Base-by-base conservation (phyloP, 2,888 invertebrate genomes). In the Lobophora halterata region DNA sequence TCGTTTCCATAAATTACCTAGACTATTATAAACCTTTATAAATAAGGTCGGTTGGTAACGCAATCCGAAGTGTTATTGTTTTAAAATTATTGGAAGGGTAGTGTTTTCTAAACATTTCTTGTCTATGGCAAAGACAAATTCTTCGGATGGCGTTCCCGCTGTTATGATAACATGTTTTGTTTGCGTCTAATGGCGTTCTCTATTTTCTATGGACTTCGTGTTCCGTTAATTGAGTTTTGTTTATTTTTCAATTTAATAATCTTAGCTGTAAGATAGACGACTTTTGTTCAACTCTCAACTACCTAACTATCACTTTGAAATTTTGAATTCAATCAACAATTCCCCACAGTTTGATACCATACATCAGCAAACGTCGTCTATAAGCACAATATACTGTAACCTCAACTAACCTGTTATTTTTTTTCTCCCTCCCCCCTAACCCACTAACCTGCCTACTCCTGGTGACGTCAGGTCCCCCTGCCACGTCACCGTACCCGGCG, bases 401-500 rank as follows among this genome's bases (percentile, higher is more conserved):
- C 32, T 36, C 9, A 36, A 83, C 83, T 86, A 86, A 87, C 83
- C 66, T 49, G 56, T 64, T 31, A 68, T 73, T 77, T 80, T 78
- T 70, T 68, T 58, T 58, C 49, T 55, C 48, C 47, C 46, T 38
- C 49, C 62, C 55, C 53, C 59, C 66, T 79, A 79, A 83, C 76
- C 80, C 71, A 85, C 86, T 87, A 86, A 86, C 87, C 83, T 68
- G 51, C 70, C 74, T 65, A 51, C 34, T 80, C 79, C 79, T 89
- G 89, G 89, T 89, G 90, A 86, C 87, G 67, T 50, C 54, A 87
- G 87, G 86, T 67, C 86, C 90, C 58, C 90, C 90, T 76, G 90
- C 91, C 83, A 90, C 89, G 85, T 90, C 89, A 89, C 85, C 85
- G 45, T 85, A 87, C 79, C 88, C 87, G 49, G 80, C 86, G 74